Evolutionary conservation across 2,113 vertebrate genomes (phyloP), one percentile per base, ranked within the genome.

Genomic region (Dicaeum eximium): DNA sequence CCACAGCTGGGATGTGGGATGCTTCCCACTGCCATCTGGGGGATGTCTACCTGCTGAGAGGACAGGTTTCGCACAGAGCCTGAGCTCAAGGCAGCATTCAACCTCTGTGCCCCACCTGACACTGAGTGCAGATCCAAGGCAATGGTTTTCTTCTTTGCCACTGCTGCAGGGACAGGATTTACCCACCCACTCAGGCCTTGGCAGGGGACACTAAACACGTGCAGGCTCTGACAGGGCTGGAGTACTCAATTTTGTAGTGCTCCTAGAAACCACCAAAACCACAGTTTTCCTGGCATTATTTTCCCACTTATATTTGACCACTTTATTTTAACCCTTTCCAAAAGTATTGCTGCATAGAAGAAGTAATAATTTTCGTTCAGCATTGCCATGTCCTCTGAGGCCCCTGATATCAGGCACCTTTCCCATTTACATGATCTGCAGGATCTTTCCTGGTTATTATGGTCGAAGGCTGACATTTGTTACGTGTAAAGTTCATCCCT

Each of bases 161-260:
- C 48, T 56, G 70, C 20, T 2, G 0, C 42, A 53, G 40, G 24
- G 38, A 44, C 25, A 91, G 60, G 12, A 20, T 70, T 84, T 42
- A 71, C 37, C 14, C 13, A 1, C 8, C 2, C 13, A 3, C 10
- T 5, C 0, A 3, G 38, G 9, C 16, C 2, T 5, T 16, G 75
- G 1, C 19, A 7, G 1, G 8, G 37, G 24, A 15, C 11, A 2
- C 25, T 13, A 2, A 27, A 4, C 6, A 0, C 11, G 0, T 1
- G 5, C 9, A 3, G 11, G 2, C 5, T 25, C 5, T 31, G 21
- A 10, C 15, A 6, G 27, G 66, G 53, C 35, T 38, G 42, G 18
- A 9, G 25, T 10, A 13, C 11, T 4, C 4, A n/a, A 27, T 42
- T 54, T 42, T 47, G 6, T 6, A 13, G 16, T 25, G 9, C 19